Conservation (phyloP, 2,888 invertebrate genomes). For the Ischnura elegans region DNA sequence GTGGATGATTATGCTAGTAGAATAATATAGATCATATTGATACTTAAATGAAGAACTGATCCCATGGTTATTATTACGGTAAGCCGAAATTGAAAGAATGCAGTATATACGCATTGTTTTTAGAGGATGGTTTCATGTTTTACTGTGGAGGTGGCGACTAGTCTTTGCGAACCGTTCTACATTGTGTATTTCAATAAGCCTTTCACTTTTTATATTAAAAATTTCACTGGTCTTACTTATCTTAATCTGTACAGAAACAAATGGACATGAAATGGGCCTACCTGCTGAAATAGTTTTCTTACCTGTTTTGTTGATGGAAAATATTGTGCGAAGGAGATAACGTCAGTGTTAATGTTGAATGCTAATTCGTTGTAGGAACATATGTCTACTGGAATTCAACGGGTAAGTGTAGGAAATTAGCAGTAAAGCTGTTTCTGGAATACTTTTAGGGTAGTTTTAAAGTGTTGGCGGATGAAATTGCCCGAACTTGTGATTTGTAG, state of each 20-base stretch:
- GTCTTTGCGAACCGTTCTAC: neutral
- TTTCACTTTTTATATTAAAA: neutral
- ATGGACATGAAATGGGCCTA: neutral
- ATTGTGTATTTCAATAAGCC: neutral
- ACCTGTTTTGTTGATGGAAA: neutral
- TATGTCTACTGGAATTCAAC: neutral
- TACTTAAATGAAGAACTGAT: neutral
- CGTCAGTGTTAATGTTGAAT: neutral
- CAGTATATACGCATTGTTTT: neutral
- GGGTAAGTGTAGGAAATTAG: neutral
- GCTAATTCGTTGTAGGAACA: neutral
- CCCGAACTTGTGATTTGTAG: neutral
- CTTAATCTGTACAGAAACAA: neutral
- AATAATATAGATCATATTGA: neutral
- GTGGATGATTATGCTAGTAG: neutral
- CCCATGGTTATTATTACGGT: no score
- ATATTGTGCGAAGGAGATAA: neutral
- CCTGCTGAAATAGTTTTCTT: neutral
- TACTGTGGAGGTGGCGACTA: neutral
- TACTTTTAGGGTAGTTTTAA: no score
- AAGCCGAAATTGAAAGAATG: neutral
- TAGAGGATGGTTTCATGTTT: neutral
- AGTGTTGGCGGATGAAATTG: no score
- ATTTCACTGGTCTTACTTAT: neutral
- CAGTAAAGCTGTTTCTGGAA: no score